Percentiles rank a stretch among this genome's conserved stretches.
These are phyloP conservation scores for Panagrolaimus sp. DNA, from an alignment of 1,140 invertebrate species.

Conservation along the genomic window DNA sequence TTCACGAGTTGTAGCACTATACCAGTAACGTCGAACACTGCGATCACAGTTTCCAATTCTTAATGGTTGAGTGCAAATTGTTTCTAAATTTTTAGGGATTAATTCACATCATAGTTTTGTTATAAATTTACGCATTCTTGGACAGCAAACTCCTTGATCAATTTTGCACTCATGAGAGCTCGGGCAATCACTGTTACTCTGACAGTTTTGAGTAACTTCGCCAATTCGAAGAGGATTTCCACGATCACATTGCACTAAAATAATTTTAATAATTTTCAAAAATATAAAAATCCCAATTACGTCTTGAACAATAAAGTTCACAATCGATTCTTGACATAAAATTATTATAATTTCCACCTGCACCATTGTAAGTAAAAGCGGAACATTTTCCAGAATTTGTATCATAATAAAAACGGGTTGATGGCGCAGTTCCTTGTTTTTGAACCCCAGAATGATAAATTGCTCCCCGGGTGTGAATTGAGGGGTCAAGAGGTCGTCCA, in stretches of 20 bases:
- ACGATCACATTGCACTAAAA: constrained; percentile 9
- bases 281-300: constrained; percentile 27
- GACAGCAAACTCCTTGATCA: constrained; percentile 35
- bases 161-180: constrained; percentile 34
- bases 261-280: constrained; percentile 23
- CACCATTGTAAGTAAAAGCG: constrained; percentile 39
- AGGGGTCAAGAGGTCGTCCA: constrained; percentile 31
- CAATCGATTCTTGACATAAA: constrained; percentile 41
- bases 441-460: constrained; percentile 5
- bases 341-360: constrained; percentile 51
- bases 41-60: constrained; percentile 23
- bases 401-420: constrained; percentile 8
- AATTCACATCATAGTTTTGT: too few species aligned
- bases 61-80: constrained; percentile 38
- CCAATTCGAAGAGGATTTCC: constrained; percentile 13
- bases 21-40: constrained; percentile 33
- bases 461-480: not conserved
- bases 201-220: constrained; percentile 32
- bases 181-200: constrained; percentile 36
- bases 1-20: constrained; percentile 25
- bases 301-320: constrained; percentile 35
- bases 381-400: constrained; percentile 26
- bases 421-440: not conserved
- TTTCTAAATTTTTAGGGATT: constrained; percentile 18
- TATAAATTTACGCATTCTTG: constrained; percentile 29